phyloP scores from a whole-genome alignment of 2,113 vertebrate genomes.

The Laticauda laticaudata region DNA sequence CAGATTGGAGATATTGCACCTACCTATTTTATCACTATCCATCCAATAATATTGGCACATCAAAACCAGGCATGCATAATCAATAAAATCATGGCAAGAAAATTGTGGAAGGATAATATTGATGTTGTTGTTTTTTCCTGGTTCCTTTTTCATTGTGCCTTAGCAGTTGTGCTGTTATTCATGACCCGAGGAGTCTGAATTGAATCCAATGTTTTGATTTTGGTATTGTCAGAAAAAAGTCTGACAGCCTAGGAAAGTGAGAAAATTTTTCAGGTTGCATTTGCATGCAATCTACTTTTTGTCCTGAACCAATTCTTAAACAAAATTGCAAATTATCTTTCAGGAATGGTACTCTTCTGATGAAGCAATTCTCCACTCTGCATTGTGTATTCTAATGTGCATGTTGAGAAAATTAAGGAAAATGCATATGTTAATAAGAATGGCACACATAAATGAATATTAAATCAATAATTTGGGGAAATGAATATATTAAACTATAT shows the following conservation, averaged over 20 bases:
- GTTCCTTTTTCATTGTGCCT: background rate
- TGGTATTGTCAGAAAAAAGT: background rate
- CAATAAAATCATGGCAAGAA: background rate
- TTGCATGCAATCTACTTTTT: background rate
- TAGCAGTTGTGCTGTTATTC: background rate
- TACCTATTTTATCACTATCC: background rate
- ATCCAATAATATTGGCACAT: background rate
- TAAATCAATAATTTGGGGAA: background rate
- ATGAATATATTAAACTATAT: background rate
- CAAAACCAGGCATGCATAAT: background rate
- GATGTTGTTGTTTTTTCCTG: background rate
- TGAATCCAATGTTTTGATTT: background rate
- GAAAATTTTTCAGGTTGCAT: background rate
- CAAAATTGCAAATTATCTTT: background rate
- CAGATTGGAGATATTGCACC: background rate
- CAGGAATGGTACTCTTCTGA: background rate
- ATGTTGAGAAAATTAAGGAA: background rate
- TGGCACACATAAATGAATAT: background rate
- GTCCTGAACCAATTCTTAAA: background rate
- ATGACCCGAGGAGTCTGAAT: background rate
- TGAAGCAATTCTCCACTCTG: background rate
- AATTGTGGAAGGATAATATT: background rate
- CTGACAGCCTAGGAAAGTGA: background rate
- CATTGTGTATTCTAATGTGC: background rate
- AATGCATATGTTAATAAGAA: background rate